Evolutionary conservation across 1,140 invertebrate species (phyloP).

Genomic region (Nasonia giraulti): DNA sequence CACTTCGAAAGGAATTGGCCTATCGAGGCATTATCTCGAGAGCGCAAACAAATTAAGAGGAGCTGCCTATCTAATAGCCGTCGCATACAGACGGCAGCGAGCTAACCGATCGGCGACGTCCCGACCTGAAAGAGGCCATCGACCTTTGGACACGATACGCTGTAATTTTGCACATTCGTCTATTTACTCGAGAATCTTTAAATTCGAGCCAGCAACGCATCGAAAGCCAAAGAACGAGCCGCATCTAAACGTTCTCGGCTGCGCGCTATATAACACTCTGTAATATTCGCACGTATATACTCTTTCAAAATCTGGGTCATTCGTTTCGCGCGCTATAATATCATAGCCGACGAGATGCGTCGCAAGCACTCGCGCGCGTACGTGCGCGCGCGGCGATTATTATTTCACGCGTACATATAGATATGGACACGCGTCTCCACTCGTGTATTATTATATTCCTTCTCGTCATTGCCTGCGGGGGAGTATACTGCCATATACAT

Average conservation of each 20-base stretch:
- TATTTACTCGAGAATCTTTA: not conserved
- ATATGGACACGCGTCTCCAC: not conserved
- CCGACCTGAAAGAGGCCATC: not conserved
- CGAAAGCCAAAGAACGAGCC: not conserved
- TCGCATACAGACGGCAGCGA: no score
- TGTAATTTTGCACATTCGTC: no score
- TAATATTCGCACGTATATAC: not conserved
- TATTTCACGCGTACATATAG: not conserved
- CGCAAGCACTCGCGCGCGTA: not conserved
- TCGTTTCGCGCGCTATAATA: conserved; percentile 62
- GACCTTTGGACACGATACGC: conserved; percentile 3
- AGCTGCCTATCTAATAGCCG: no score
- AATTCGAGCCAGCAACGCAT: not conserved
- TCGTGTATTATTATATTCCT: not conserved
- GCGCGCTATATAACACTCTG: not conserved
- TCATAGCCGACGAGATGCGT: conserved; percentile 58
- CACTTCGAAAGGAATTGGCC: no score
- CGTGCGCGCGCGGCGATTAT: not conserved
- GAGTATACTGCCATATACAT: not conserved
- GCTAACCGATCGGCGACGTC: no score
- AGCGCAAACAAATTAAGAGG: no score
- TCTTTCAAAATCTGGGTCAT: conserved; percentile 63
- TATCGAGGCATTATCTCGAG: no score
- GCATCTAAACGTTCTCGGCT: conserved; percentile 32
- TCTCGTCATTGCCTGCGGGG: not conserved